phyloP scores from a whole-genome alignment of 2,888 invertebrate genomes.

The Patella ulyssiponensis region DNA sequence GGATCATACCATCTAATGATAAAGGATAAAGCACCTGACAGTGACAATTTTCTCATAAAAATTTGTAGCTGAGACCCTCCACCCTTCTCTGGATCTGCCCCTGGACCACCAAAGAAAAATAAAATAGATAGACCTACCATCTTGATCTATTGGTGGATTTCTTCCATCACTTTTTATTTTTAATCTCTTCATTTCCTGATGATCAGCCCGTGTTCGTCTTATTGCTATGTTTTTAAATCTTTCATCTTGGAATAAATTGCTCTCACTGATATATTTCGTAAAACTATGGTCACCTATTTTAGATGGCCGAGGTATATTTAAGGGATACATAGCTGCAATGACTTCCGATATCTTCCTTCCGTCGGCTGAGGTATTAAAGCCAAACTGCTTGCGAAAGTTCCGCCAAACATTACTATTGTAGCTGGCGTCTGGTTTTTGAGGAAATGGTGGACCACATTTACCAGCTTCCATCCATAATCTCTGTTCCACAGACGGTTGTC shows the following conservation, averaged over 20 bases:
- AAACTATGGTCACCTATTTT: constrained; percentile 67
- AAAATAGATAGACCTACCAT: constrained; percentile 48
- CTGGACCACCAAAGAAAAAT: too few species aligned
- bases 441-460: constrained; percentile 63
- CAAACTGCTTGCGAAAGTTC: constrained; percentile 67
- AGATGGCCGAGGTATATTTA: constrained; percentile 70
- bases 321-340: constrained; percentile 69
- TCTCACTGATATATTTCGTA: constrained; percentile 66
- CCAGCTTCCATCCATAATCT: constrained; percentile 71
- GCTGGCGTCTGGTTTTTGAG: constrained; percentile 59
- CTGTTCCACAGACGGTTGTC: constrained; percentile 58
- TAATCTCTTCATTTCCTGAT: constrained; percentile 60
- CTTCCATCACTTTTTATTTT: constrained; percentile 62
- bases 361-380: constrained; percentile 58
- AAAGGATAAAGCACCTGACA: too few species aligned
- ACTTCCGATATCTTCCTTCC: constrained; percentile 65
- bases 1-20: too few species aligned
- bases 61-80: too few species aligned
- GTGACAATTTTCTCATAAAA: too few species aligned
- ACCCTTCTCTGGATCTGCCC: too few species aligned
- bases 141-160: constrained; percentile 68
- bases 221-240: constrained; percentile 60
- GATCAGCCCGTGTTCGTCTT: constrained; percentile 57
- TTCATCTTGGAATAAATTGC: constrained; percentile 63
- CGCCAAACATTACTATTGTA: constrained; percentile 71